These are phyloP conservation scores for Cantharis lateralis DNA, from an alignment of 2,888 invertebrate genomes.

Conservation along the genomic window DNA sequence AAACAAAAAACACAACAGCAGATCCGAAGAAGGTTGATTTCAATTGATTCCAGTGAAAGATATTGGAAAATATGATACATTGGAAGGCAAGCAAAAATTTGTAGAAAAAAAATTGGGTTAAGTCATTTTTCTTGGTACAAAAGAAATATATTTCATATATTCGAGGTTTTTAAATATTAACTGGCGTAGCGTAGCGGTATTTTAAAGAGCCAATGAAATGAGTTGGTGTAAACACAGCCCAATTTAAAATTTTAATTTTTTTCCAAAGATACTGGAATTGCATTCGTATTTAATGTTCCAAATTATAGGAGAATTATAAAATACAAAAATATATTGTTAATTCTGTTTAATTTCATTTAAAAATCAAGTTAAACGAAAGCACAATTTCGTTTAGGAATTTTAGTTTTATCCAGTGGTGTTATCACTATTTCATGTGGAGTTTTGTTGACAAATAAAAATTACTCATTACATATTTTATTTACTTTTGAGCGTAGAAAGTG, in stretches of 20 bases:
- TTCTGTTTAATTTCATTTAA: background rate
- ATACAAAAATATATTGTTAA: background rate
- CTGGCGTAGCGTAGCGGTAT: background rate
- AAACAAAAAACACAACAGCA: too few relatives aligned
- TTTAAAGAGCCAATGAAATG: background rate
- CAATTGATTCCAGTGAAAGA: too few relatives aligned
- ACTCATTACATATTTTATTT: background rate
- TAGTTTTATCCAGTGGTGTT: background rate
- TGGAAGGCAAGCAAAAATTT: too few relatives aligned
- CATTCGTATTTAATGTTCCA: background rate
- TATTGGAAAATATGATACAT: too few relatives aligned
- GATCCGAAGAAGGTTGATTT: too few relatives aligned
- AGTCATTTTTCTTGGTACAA: too few relatives aligned
- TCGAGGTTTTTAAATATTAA: too few relatives aligned
- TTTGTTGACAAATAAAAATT: background rate
- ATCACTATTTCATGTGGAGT: background rate
- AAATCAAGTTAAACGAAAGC: background rate
- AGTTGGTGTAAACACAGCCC: background rate
- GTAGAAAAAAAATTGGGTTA: too few relatives aligned
- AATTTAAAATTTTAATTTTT: background rate
- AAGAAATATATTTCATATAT: too few relatives aligned
- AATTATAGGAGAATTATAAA: background rate
- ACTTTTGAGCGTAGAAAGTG: background rate
- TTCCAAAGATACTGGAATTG: background rate
- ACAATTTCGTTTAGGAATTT: background rate